phyloP scores from a whole-genome alignment of 1,140 invertebrate species.

The Calliopsis andreniformis region DNA sequence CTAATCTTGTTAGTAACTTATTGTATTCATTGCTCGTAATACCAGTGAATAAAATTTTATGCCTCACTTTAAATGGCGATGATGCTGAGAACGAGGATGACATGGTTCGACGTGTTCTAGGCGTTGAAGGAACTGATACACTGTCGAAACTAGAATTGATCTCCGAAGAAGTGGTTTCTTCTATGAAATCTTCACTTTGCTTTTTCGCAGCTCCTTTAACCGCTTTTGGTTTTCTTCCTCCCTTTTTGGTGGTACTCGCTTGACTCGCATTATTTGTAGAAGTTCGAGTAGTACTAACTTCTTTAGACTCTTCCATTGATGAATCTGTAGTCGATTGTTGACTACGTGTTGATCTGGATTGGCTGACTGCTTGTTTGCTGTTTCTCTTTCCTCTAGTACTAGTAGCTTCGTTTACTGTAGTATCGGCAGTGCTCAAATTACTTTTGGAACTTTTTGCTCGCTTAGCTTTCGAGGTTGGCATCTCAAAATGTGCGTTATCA shows the following conservation, averaged over 20 bases:
- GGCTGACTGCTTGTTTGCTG: neutral
- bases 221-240: neutral
- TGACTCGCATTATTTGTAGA: neutral
- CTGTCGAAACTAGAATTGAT: conserved; percentile 14
- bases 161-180: neutral
- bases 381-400: neutral
- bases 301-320: neutral
- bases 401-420: neutral
- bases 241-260: neutral
- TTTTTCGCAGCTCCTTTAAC: neutral
- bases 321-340: neutral
- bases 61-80: conserved; percentile 8
- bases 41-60: conserved; percentile 71
- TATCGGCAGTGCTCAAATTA: neutral
- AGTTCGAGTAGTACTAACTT: neutral
- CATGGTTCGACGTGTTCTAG: conserved; percentile 25
- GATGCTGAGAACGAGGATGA: conserved; percentile 7
- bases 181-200: no score
- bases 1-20: conserved; percentile 58
- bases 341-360: neutral
- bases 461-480: neutral
- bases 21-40: conserved; percentile 51
- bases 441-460: conserved; percentile 19
- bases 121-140: neutral
- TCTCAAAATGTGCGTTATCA: conserved; percentile 4